Percentiles rank a stretch among this genome's conserved stretches.
Conservation (phyloP, 2,113 vertebrate species). For the Capreolus pygargus region DNA sequence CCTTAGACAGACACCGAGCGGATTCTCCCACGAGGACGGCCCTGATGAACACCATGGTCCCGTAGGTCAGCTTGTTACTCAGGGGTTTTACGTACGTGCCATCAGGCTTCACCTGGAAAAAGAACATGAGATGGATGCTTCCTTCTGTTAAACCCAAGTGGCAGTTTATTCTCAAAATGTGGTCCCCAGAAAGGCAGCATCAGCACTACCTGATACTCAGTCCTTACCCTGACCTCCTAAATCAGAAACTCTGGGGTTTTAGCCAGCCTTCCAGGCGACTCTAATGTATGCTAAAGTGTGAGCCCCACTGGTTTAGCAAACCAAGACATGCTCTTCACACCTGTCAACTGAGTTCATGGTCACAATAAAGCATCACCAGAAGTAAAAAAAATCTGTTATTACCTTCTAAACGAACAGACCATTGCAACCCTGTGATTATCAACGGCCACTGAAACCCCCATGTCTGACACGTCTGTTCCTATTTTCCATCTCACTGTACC, state of each 20-base stretch:
- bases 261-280: neutral
- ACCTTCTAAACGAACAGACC: neutral
- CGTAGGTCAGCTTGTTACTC: slow-evolving; percentile 95
- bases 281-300: neutral
- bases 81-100: slow-evolving; percentile 94
- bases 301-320: neutral
- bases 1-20: slow-evolving; percentile 84
- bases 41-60: slow-evolving; percentile 98
- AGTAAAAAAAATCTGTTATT: neutral
- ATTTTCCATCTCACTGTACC: slow-evolving; percentile 78
- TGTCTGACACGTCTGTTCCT: neutral
- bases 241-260: neutral
- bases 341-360: neutral
- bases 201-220: neutral
- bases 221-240: neutral
- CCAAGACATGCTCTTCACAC: neutral
- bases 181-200: neutral
- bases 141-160: neutral
- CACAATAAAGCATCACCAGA: neutral
- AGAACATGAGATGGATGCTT: neutral
- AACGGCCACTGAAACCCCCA: neutral
- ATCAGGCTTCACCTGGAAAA: slow-evolving; percentile 91
- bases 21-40: slow-evolving; percentile 91
- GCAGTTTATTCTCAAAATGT: neutral
- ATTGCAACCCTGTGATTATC: neutral